Base-by-base conservation (phyloP, 2,113 vertebrate species). In the Cephalopholis sonnerati region DNA sequence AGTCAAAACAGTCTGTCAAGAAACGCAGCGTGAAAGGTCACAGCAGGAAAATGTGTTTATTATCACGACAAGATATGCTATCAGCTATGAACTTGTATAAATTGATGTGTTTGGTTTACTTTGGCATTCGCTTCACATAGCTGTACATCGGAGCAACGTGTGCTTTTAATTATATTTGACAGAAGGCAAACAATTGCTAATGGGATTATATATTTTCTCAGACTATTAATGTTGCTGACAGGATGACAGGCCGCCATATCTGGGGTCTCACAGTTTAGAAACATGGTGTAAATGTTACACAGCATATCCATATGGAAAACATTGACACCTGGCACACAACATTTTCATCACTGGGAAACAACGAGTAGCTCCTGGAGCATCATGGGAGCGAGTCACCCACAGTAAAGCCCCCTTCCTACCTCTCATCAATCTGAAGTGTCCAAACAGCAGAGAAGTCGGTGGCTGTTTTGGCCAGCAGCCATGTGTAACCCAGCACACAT, bases 1-100 rank as follows among this genome's bases (percentile, higher is more conserved):
- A 77, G 79, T 62, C 79, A 55, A 61, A 82, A 78, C 87, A 82
- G 79, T 85, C 74, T 46, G 81, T 84, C 87, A 75, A 18, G 79
- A 83, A 70, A 70, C 18, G 0, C 66, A 62, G 58, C 79, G 68
- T 63, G 54, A 83, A 91, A 89, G 83, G 90, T 89, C 87, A 72
- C 17, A 3, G 32, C 59, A 22, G 74, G 57, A 62, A 83, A 85
- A 85, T 48, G 82, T 92, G 91, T 92, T 92, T 93, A 87, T 93
- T 89, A 85, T 90, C 80, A 65, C 24, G 70, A 84, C 79, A 63
- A 91, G 88, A 91, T 74, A 82, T 18, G 24, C 27, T 91, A 90
- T 89, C 87, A 61, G 74, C 48, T 25, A 9, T 8, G 67, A 77
- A 78, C 72, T 63, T 55, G 77, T 71, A 13, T 68, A 41, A 79